These are phyloP conservation scores for Lophotriccus pileatus DNA, from an alignment of 2,797 vertebrate species.

Conservation along the genomic window DNA sequence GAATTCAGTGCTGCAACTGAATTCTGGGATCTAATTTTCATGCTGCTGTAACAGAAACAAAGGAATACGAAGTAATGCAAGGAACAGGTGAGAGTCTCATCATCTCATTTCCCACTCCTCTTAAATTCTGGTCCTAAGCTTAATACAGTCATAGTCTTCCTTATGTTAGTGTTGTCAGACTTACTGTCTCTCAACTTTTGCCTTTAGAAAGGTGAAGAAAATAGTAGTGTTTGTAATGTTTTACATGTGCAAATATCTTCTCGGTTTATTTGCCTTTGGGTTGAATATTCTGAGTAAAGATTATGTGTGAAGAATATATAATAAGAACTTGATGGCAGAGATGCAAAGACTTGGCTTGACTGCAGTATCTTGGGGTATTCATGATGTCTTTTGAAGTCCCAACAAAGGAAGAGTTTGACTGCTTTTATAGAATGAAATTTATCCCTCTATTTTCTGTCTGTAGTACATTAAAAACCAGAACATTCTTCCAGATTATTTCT, in stretches of 20 bases:
- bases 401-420: not conserved
- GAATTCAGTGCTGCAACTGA: not conserved
- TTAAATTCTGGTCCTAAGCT: not conserved
- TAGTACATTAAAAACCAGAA: not conserved
- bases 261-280: not conserved
- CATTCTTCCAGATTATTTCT: not conserved
- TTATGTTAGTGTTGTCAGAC: not conserved
- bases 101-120: not conserved
- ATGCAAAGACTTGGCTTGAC: not conserved
- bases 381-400: not conserved
- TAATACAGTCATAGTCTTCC: not conserved
- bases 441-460: not conserved
- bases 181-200: not conserved
- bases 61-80: not conserved
- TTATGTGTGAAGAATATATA: not conserved
- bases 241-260: fast-evolving
- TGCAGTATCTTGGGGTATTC: not conserved
- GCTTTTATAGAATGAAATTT: not conserved
- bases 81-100: not conserved
- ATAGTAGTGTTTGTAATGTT: not conserved
- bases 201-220: not conserved
- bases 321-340: not conserved
- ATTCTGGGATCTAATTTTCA: not conserved
- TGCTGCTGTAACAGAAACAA: not conserved
- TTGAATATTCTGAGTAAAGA: not conserved